Conservation (phyloP, 1,140 invertebrate genomes). For the Tetramorium simillimum region DNA sequence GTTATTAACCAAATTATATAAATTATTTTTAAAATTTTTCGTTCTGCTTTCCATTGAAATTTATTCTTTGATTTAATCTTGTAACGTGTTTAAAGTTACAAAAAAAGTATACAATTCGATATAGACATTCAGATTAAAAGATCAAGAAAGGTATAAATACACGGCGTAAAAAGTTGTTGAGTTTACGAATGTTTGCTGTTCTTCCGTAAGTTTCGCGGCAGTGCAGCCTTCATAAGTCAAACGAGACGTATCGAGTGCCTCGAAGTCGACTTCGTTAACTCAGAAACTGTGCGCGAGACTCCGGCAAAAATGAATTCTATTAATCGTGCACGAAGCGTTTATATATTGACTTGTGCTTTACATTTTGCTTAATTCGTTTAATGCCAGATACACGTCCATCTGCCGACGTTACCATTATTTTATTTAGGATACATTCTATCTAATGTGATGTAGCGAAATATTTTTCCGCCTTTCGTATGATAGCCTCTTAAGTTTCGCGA, state of each 20-base stretch:
- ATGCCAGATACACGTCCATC: background rate
- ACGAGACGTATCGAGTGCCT: conserved; percentile 32
- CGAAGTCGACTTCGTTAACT: conserved; percentile 23
- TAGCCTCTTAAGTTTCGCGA: conserved; percentile 66
- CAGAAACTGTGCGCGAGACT: background rate
- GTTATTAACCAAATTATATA: background rate
- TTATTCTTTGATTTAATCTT: background rate
- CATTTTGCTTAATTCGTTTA: conserved; percentile 9
- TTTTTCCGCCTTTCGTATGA: conserved; percentile 68
- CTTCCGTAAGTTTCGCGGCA: conserved; percentile 29
- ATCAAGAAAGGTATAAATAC: conserved; percentile 26
- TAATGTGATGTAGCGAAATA: conserved; percentile 64
- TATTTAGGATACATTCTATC: background rate
- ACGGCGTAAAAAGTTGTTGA: conserved; percentile 26
- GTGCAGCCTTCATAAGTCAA: conserved; percentile 27
- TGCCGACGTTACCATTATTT: background rate
- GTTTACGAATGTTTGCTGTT: conserved; percentile 20
- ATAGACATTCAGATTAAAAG: conserved; percentile 26
- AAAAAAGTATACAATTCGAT: background rate
- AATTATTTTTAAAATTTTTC: conserved; percentile 50
- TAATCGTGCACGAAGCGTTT: conserved; percentile 8
- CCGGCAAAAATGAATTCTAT: background rate
- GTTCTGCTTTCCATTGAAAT: background rate
- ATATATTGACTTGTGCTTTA: conserved; percentile 10
- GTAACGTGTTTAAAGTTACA: background rate